Conservation (phyloP, 2,797 vertebrate genomes). For the Cryptoblepharus egeriae region DNA sequence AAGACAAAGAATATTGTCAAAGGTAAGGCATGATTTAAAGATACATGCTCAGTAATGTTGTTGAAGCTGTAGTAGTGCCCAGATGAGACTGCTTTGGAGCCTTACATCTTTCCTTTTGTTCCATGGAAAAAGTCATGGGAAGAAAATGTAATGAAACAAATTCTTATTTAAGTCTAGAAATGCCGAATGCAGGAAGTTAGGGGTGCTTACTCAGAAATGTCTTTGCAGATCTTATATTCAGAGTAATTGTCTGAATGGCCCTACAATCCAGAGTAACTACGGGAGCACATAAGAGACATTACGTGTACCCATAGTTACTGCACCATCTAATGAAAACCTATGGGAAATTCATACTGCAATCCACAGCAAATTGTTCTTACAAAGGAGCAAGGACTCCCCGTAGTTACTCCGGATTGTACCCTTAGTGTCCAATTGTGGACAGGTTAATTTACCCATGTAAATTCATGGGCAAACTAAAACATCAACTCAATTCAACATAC, state of each 20-base stretch:
- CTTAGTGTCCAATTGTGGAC: too few relatives aligned
- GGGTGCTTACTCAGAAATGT: neutral
- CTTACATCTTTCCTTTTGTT: neutral
- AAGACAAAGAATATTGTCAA: neutral
- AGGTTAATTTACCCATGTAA: too few relatives aligned
- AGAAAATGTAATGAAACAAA: neutral
- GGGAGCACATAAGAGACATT: too few relatives aligned
- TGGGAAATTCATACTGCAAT: too few relatives aligned
- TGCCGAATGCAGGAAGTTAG: neutral
- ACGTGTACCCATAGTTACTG: too few relatives aligned
- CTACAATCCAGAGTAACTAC: too few relatives aligned
- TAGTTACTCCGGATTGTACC: neutral
- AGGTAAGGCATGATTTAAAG: neutral
- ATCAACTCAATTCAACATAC: neutral
- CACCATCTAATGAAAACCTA: too few relatives aligned
- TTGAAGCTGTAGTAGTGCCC: neutral
- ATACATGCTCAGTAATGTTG: neutral
- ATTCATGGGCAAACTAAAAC: neutral
- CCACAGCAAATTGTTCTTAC: too few relatives aligned
- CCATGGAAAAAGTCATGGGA: too few relatives aligned
- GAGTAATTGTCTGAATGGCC: neutral
- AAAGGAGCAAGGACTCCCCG: too few relatives aligned
- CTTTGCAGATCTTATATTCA: neutral
- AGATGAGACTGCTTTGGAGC: neutral
- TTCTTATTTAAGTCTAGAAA: neutral